These are phyloP conservation scores for Arvicanthis niloticus DNA, from an alignment of 2,113 vertebrate genomes.

Conservation along the genomic window DNA sequence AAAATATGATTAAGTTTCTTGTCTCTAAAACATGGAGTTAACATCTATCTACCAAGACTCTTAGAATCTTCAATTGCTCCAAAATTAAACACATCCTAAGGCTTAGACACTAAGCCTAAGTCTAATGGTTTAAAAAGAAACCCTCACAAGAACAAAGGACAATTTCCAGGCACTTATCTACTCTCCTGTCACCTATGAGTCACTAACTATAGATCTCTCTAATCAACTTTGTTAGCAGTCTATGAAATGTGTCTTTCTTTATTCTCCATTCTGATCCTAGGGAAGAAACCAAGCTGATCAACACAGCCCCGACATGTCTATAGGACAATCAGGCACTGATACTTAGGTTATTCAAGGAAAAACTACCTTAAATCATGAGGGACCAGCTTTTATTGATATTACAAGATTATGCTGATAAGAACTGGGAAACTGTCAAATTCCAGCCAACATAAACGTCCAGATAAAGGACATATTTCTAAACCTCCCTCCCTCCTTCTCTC, in stretches of 20 bases:
- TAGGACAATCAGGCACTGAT: not conserved
- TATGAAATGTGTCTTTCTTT: not conserved
- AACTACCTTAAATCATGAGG: not conserved
- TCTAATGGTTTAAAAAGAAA: not conserved
- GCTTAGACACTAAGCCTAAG: not conserved
- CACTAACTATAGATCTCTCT: not conserved
- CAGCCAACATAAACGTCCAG: not conserved
- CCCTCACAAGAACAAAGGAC: not conserved
- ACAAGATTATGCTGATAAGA: not conserved
- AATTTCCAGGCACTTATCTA: not conserved
- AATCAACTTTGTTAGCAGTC: not conserved
- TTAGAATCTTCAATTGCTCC: not conserved
- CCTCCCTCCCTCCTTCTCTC: no score
- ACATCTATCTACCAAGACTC: not conserved
- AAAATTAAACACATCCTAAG: not conserved
- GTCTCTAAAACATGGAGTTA: not conserved
- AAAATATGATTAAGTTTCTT: not conserved
- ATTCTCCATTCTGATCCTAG: not conserved
- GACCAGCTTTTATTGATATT: not conserved
- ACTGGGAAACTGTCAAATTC: not conserved
- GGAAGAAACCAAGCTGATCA: not conserved
- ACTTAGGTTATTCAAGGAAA: not conserved
- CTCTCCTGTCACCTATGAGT: not conserved
- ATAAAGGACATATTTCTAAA: not conserved
- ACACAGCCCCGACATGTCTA: not conserved